Base-by-base conservation (phyloP, 2,113 vertebrate genomes). In the Corydoras maculifer region DNA sequence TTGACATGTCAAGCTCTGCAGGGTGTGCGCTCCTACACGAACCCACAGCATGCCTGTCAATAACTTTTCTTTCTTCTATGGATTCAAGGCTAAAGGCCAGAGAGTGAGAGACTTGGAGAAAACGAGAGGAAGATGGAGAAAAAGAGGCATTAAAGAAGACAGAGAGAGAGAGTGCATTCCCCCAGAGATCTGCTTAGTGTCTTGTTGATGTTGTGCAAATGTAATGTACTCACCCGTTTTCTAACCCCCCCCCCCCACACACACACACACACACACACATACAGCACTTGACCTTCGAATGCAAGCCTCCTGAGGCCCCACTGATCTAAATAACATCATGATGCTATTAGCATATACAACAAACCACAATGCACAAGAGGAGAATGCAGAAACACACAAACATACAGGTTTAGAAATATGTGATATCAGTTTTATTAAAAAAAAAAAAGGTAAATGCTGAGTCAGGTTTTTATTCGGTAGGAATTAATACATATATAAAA, bases 271-370 rank as follows among this genome's bases (percentile, higher is more conserved):
- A 54, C 31, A 68, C 81, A 66, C 79, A 71, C 83, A 82, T 79
- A 51, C 62, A 30, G 85, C 84, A 81, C 79, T 78, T 84, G 87
- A 87, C 86, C 88, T 86, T 85, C 70, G 72, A 75, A 64, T n/a
- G 59, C 59, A 55, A 65, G 64, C 50, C 73, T 77, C 69, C 61
- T 2, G 78, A 77, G 53, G 60, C 86, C 81, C 81, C 78, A 87
- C 87, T 82, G 84, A 86, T 88, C 84, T 85, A 85, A 88, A 88
- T 88, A 86, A 86, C 86, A 87, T 86, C 76, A 85, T 85, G 85
- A 88, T 55, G 66, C 63, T 73, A 87, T 88, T 87, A 84, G 75
- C 86, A 88, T 88, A 86, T 77, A 79, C 81, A 80, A 80, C 75
- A 73, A 63, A 59, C 43, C 48, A 3, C 12, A 71, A 59, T 59